Evolutionary conservation across 1,140 invertebrate genomes (phyloP), one percentile per base, ranked within the genome.

Genomic region (Drosophila leontia): DNA sequence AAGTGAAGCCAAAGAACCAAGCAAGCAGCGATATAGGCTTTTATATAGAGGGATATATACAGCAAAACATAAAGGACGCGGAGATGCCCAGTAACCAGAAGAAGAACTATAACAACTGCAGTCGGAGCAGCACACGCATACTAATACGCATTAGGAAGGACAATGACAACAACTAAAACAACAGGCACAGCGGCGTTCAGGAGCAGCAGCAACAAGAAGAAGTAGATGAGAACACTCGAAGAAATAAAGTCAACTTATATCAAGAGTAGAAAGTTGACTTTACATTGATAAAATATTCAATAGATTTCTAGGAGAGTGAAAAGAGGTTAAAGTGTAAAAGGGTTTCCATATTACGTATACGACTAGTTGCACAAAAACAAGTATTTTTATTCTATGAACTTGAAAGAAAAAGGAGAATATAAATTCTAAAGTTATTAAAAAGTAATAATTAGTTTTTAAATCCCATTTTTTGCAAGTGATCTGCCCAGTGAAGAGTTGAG

Each of bases 81-180:
- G 84, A 63, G 78, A 85, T 86, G 82, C 77, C 76, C 61, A 84
- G 72, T 63, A 71, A 78, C 75, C 68, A 64, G 51, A 80, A 67
- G 57, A 69, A 63, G 61, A 47, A 75, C 75, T 69, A 63, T 37
- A 78, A 79, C 71, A 80, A 80, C 44, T 82, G 78, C 80, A 82
- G 42, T 68, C 60, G 62, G 62, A 62, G 32, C 29, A 67, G n/a
- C 26, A 37, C 37, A 70, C 67, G 63, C 57, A 65, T 23, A 76
- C 60, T 56, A 56, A 48, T 63, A 80, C 84, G 72, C 80, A 83
- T 53, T 58, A 71, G 48, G 47, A 88, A 88, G 83, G 79, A 86
- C 75, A 87, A 82, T 74, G 70, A 59, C 57, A 67, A 61, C 75
- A 57, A 55, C 67, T 61, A 19, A 23, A 39, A 61, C 50, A 67